A percentile compares a stretch with the other conserved stretches of the same genome.
Conservation (phyloP, 2,113 vertebrate species). For the Ia io region DNA sequence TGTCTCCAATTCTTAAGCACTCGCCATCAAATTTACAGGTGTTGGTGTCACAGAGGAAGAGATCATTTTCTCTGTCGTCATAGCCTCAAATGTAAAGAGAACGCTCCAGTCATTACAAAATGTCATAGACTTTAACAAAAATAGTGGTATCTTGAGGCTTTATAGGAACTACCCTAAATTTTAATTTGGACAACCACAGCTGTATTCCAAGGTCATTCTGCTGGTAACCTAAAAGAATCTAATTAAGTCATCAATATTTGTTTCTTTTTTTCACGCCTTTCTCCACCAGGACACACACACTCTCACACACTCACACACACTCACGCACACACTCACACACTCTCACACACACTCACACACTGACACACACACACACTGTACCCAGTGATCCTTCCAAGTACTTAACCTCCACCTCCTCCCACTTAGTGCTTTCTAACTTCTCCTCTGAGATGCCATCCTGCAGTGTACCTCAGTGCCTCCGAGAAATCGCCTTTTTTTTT, state of each 20-base stretch:
- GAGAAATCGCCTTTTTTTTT: neutral
- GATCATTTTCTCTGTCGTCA: slow-evolving; percentile 98
- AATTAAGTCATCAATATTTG: neutral
- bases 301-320: neutral
- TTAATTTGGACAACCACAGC: slow-evolving; percentile 1
- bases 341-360: neutral
- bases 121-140: slow-evolving; percentile 49
- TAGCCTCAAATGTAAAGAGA: slow-evolving; percentile 90
- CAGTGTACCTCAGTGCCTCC: slow-evolving; percentile 31
- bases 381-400: slow-evolving; percentile 35
- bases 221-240: slow-evolving; percentile 2
- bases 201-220: slow-evolving; percentile 11
- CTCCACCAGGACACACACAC: too few species aligned
- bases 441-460: neutral
- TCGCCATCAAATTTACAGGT: slow-evolving; percentile 99
- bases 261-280: slow-evolving; percentile 4
- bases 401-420: slow-evolving; percentile 50
- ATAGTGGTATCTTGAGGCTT: neutral
- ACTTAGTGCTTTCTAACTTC: slow-evolving; percentile 60
- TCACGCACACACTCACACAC: neutral
- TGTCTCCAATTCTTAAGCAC: slow-evolving; percentile 98
- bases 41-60: slow-evolving; percentile 98
- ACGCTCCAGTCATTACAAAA: slow-evolving; percentile 56
- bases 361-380: neutral
- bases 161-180: neutral